phyloP scores from a whole-genome alignment of 2,888 invertebrate species.

The Machimus rusticus region DNA sequence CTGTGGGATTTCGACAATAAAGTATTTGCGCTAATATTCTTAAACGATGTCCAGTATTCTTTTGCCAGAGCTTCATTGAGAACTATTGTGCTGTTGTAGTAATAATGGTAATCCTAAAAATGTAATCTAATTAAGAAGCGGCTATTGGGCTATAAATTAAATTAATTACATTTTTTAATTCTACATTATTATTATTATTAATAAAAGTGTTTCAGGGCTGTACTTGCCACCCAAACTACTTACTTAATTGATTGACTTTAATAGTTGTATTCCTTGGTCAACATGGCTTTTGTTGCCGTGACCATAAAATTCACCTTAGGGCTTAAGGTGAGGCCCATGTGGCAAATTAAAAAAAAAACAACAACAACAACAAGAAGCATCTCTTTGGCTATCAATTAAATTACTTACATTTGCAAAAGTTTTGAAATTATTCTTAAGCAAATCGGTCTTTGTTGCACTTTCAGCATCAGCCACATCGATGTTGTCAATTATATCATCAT shows the following conservation, averaged over 20 bases:
- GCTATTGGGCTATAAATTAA: neutral
- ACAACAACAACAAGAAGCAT: too few relatives aligned
- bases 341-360: too few relatives aligned
- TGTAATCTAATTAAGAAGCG: neutral
- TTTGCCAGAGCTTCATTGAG: constrained; percentile 69
- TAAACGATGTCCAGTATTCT: constrained; percentile 72
- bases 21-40: constrained; percentile 70
- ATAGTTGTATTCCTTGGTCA: too few relatives aligned
- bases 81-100: constrained; percentile 80
- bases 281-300: too few relatives aligned
- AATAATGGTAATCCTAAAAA: constrained; percentile 73
- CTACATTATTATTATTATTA: too few relatives aligned
- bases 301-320: too few relatives aligned
- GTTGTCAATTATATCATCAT: constrained; percentile 55
- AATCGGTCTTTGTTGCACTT: constrained; percentile 54
- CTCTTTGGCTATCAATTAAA: neutral
- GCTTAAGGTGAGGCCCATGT: too few relatives aligned
- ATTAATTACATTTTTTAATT: constrained; percentile 52
- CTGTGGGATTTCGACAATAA: constrained; percentile 84
- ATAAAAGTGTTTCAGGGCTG: too few relatives aligned
- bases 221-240: too few relatives aligned
- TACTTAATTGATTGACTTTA: too few relatives aligned
- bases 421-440: constrained; percentile 53
- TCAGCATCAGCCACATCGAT: constrained; percentile 59
- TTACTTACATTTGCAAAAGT: constrained; percentile 53